A percentile compares a stretch with the other conserved stretches of the same genome.
These are phyloP conservation scores for Sycophila sp. DNA, from an alignment of 1,140 invertebrate species.

Conservation along the genomic window DNA sequence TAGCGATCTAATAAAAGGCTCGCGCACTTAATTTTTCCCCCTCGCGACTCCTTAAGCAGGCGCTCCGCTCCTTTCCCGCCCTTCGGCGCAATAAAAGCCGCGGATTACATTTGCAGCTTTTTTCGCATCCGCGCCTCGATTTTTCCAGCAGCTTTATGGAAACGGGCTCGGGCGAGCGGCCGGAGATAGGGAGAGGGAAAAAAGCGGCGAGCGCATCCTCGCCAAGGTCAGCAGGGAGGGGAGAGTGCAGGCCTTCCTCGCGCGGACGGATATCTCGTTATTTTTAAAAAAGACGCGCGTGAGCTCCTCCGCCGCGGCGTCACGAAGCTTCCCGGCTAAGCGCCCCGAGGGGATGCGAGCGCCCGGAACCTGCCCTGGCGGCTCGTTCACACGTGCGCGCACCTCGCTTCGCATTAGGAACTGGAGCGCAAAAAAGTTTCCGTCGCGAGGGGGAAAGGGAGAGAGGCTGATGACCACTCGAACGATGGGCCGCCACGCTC, in stretches of 20 bases:
- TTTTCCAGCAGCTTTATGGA: neutral
- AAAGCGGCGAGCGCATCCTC: neutral
- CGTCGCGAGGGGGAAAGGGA: no score
- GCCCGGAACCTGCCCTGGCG: no score
- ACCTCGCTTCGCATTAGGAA: neutral
- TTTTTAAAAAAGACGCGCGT: no score
- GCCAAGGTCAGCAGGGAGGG: neutral
- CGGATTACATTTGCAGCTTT: neutral
- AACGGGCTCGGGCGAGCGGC: neutral
- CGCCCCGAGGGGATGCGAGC: no score
- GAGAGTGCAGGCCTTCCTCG: neutral
- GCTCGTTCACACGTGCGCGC: no score
- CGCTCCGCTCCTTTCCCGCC: neutral
- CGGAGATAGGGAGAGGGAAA: neutral
- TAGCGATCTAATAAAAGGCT: neutral
- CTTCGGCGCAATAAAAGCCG: neutral
- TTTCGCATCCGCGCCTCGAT: neutral
- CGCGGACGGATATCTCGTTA: no score
- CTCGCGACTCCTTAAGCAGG: constrained; percentile 15
- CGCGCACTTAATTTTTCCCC: constrained; percentile 8
- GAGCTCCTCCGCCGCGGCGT: neutral
- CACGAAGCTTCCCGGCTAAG: neutral
- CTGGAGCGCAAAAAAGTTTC: neutral
- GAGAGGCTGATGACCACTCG: no score
- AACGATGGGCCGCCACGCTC: no score